A percentile compares a stretch with the other conserved stretches of the same genome.
Evolutionary conservation across 2,888 invertebrate genomes (phyloP).

Genomic region (Thereva nobilitata): DNA sequence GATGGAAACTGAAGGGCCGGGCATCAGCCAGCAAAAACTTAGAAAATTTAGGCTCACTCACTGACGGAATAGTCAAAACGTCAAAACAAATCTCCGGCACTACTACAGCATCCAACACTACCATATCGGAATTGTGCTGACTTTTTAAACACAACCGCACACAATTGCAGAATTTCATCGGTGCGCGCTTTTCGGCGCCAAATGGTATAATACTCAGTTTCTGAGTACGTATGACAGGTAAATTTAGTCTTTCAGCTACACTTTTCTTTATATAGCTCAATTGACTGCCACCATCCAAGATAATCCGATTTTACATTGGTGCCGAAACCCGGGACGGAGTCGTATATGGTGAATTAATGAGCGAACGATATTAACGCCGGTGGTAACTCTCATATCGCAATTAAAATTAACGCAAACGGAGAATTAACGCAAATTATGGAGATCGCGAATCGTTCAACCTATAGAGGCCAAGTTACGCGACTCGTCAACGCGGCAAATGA

Average conservation of each 20-base stretch:
- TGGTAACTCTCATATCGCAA: too few relatives aligned
- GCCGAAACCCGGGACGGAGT: too few relatives aligned
- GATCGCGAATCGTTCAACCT: too few relatives aligned
- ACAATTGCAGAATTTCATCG: slow-evolving; percentile 21
- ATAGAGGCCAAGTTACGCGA: too few relatives aligned
- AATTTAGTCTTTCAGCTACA: slow-evolving; percentile 17
- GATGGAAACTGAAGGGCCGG: background rate
- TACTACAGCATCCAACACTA: slow-evolving; percentile 31
- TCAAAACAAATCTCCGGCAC: slow-evolving; percentile 35
- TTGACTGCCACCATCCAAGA: too few relatives aligned
- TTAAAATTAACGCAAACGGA: too few relatives aligned
- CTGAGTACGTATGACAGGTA: slow-evolving; percentile 31
- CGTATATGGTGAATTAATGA: too few relatives aligned
- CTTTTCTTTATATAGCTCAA: too few relatives aligned
- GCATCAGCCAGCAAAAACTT: slow-evolving; percentile 19
- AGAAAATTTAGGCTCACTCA: slow-evolving; percentile 12
- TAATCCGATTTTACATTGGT: slow-evolving; percentile 6
- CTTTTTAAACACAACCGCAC: slow-evolving; percentile 29
- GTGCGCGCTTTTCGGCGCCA: slow-evolving; percentile 32
- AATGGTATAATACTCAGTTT: slow-evolving; percentile 35
- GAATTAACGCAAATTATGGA: too few relatives aligned
- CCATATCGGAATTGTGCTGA: slow-evolving; percentile 29
- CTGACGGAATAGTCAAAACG: slow-evolving; percentile 15
- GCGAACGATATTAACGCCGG: too few relatives aligned
- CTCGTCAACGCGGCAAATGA: too few relatives aligned